These are phyloP conservation scores for Xiphophorus couchianus DNA, from an alignment of 2,113 vertebrate genomes.

Conservation along the genomic window DNA sequence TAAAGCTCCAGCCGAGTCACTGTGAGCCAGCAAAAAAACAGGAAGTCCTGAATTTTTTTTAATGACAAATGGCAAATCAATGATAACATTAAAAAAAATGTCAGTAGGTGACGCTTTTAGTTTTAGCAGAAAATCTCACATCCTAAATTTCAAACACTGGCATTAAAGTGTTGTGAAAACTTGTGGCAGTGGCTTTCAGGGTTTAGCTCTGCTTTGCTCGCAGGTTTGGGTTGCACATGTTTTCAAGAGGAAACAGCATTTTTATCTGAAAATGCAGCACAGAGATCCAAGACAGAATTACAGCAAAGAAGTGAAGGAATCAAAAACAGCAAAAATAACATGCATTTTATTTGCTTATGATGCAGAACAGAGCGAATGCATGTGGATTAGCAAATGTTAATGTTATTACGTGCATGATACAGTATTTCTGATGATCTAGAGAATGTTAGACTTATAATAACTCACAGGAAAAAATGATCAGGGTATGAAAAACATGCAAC, in stretches of 20 bases:
- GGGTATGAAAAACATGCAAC: not conserved
- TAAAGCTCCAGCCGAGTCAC: not conserved
- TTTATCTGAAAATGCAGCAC: not conserved
- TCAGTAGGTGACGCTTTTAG: not conserved
- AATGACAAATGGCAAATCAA: not conserved
- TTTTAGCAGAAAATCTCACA: not conserved
- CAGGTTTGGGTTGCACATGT: not conserved
- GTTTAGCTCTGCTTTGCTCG: not conserved
- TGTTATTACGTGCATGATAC: not conserved
- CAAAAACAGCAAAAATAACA: too few species aligned
- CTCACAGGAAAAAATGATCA: not conserved
- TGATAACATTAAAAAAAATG: not conserved
- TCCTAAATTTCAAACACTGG: not conserved
- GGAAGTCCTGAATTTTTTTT: constrained; percentile 11
- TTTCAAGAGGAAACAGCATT: not conserved
- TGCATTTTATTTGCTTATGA: too few species aligned
- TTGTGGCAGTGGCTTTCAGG: not conserved
- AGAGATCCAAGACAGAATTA: not conserved
- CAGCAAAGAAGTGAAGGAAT: too few species aligned
- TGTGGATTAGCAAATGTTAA: not conserved
- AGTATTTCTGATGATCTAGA: not conserved
- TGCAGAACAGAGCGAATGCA: not conserved
- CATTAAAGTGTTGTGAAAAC: not conserved
- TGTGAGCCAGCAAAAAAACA: not conserved
- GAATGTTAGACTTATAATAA: not conserved